Conservation (phyloP, 2,797 vertebrate genomes). For the Gymnocypris eckloni region DNA sequence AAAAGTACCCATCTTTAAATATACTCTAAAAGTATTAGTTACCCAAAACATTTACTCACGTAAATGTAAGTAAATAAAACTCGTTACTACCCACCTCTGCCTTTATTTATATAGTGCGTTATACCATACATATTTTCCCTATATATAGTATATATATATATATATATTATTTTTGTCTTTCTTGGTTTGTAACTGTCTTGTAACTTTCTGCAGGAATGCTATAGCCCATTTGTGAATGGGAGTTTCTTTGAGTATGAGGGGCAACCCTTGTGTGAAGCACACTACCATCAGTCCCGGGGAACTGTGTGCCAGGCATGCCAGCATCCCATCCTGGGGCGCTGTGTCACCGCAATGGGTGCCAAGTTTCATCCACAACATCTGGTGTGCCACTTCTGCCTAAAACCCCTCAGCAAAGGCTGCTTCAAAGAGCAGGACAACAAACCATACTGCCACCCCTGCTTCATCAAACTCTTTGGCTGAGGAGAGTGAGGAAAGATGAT, state of each 20-base stretch:
- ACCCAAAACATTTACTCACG: too few species aligned
- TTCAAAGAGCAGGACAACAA: slow-evolving; percentile 94
- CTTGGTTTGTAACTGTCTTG: not conserved
- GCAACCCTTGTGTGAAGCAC: slow-evolving; percentile 89
- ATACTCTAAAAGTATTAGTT: too few species aligned
- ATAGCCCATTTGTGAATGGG: slow-evolving; percentile 87
- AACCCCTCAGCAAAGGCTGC: slow-evolving; percentile 90
- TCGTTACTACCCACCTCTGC: too few species aligned
- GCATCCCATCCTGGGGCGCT: slow-evolving; percentile 90
- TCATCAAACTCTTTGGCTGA: slow-evolving; percentile 89
- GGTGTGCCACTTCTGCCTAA: slow-evolving; percentile 91
- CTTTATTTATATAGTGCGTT: too few species aligned
- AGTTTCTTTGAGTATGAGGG: slow-evolving; percentile 93
- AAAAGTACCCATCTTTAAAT: too few species aligned
- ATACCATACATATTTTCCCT: too few species aligned
- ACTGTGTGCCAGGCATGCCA: slow-evolving; percentile 90
- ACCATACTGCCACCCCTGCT: slow-evolving; percentile 94
- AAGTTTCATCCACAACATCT: slow-evolving; percentile 94
- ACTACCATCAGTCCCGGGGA: slow-evolving; percentile 88
- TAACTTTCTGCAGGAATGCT: slow-evolving; percentile 82
- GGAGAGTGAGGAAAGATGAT: not conserved
- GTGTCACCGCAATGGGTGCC: slow-evolving; percentile 91
- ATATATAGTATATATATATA: too few species aligned
- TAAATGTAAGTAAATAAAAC: too few species aligned
- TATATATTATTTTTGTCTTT: not conserved